phyloP scores from a whole-genome alignment of 2,797 vertebrate species.

The Steatocranus sp. region DNA sequence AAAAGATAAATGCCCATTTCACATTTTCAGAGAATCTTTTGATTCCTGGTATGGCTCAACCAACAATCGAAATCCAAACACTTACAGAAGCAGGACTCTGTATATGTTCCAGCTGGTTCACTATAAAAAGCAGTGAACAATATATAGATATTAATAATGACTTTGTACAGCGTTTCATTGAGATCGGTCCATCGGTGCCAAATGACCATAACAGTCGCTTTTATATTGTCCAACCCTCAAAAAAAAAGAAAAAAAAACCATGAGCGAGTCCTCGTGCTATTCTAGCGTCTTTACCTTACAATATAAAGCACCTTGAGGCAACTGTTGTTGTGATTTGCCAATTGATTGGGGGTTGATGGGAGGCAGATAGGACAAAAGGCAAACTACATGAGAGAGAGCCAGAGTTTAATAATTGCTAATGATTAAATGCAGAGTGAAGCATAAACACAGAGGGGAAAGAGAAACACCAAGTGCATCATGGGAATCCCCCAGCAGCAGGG shows the following conservation, averaged over 20 bases:
- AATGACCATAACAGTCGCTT: background rate
- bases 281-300: background rate
- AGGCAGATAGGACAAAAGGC: rapidly evolving
- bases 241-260: rapidly evolving
- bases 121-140: background rate
- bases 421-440: background rate
- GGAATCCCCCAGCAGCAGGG: background rate
- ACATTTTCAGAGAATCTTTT: background rate
- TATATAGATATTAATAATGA: background rate
- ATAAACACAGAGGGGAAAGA: background rate
- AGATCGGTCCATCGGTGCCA: background rate
- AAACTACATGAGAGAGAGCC: background rate
- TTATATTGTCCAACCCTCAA: background rate
- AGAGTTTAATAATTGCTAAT: background rate
- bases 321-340: background rate
- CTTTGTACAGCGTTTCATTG: rapidly evolving
- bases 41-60: background rate
- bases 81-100: background rate
- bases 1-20: background rate
- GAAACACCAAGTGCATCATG: background rate
- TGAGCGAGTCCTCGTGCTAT: background rate
- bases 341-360: rapidly evolving
- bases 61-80: background rate
- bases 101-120: background rate
- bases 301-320: background rate